Evolutionary conservation across 2,113 vertebrate species (phyloP).

Genomic region (Rhinichthys klamathensis): DNA sequence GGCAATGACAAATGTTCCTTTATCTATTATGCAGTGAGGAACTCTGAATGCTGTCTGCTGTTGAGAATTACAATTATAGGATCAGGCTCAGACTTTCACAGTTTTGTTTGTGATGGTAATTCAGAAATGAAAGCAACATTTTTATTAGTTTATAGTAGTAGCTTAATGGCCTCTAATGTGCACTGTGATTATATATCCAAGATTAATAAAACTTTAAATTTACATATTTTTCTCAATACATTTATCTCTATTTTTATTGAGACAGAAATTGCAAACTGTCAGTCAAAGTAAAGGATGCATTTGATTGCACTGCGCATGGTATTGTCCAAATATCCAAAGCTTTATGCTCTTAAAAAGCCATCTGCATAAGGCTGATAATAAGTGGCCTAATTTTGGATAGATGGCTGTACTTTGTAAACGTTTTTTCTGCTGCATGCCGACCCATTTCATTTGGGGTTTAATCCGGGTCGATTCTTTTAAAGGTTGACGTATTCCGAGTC

Average conservation of each 20-base stretch:
- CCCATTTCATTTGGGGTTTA: slow-evolving; percentile 40
- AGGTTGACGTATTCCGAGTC: slow-evolving; percentile 36
- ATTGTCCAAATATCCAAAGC: neutral
- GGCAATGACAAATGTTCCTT: neutral
- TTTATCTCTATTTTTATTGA: neutral
- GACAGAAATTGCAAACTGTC: neutral
- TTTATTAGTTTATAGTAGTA: neutral
- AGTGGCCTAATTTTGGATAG: slow-evolving; percentile 37
- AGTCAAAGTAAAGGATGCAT: neutral
- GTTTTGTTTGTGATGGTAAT: neutral
- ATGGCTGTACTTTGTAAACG: slow-evolving; percentile 1
- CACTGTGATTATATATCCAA: neutral
- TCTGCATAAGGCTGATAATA: slow-evolving; percentile 13
- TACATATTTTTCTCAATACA: neutral
- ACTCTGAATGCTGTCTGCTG: neutral
- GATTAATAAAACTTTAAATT: neutral
- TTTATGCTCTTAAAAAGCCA: slow-evolving; percentile 3
- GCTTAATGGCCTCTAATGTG: neutral
- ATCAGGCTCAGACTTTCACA: neutral
- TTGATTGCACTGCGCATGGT: neutral
- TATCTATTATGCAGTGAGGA: slow-evolving; percentile 23
- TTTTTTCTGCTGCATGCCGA: slow-evolving; percentile 32
- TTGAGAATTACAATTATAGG: neutral
- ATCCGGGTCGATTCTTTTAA: slow-evolving; percentile 22
- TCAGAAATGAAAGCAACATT: neutral